Evolutionary conservation across 2,113 vertebrate species (phyloP).

Genomic region (human): GRCh38 chr2:41594501-41595000

Average conservation of each 20-base stretch:
- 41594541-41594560: neutral
- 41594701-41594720: neutral
- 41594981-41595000: neutral
- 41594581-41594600: neutral
- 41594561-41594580: neutral
- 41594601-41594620: neutral
- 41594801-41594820: neutral
- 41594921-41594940: neutral
- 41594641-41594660: neutral
- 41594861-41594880: neutral
- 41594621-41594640: neutral
- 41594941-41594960: neutral
- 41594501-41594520: neutral
- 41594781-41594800: neutral
- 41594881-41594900: neutral
- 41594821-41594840: neutral
- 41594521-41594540: neutral
- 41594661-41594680: neutral
- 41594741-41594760: neutral
- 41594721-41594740: neutral
- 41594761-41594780: conserved; percentile 3
- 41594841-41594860: conserved; percentile 1
- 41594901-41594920: neutral
- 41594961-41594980: neutral
- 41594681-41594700: conserved; percentile 4